Base-by-base conservation (phyloP, 2,113 vertebrate genomes). In the Chlamydotis undulata region DNA sequence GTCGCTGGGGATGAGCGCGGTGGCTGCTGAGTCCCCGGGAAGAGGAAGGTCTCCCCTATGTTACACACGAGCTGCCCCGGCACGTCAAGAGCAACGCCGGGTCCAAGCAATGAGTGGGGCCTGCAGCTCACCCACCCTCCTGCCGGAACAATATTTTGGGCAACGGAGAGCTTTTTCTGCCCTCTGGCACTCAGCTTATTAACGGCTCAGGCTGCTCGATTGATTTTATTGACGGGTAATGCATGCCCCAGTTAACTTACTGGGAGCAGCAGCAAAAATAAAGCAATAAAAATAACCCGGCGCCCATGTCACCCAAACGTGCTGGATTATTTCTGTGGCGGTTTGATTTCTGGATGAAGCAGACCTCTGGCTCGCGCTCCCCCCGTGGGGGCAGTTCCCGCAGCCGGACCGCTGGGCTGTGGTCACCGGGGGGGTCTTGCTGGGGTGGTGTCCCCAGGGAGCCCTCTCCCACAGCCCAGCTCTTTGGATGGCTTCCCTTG, bases 191-290 rank as follows among this genome's bases (percentile, higher is more conserved):
- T 88, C 1, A 3, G 25, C 68, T 97, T 78, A 81, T 81, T 83
- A 93, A n/a, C 0, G 0, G 80, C 77, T 77, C 33, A 33, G 60
- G 91, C 91, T 73, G 84, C 85, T 92, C 3, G 4, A 95, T 96
- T 70, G 94, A 94, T 96, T 73, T 68, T 93, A 96, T 95, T 88
- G 96, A 89, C 0, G 12, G 47, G 57, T 28, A 55, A 31, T 73
- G 82, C 93, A 95, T 7, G 96, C 89, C 71, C 95, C 93, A 97
- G 87, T 96, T 95, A 78, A 88, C 91, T 94, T 78, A 93, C 3
- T 64, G 69, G 83, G 79, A 95, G 41, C 81, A 96, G 83, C 82
- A 94, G 57, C 81, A 76, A 67, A 85, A 88, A 43, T 35, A 23
- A 68, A 83, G 69, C 80, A 52, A 57, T 50, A 83, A 78, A 91